Evolutionary conservation across 2,113 vertebrate species (phyloP).

Genomic region (Lepisosteus osseus): DNA sequence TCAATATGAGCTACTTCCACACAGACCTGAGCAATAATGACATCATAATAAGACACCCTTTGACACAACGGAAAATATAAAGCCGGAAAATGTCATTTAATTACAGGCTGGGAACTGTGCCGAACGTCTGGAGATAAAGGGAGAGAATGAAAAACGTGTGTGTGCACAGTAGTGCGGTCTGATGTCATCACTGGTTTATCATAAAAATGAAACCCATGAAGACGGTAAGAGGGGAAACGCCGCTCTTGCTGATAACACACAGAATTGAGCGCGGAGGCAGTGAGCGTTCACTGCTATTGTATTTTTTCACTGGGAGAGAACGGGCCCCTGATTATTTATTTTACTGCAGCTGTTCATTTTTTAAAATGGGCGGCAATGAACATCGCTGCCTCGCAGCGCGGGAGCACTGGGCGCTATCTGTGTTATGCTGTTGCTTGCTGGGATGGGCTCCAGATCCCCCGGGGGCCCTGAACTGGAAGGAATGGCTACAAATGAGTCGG

Average conservation of each 20-base stretch:
- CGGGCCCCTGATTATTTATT: too few relatives aligned
- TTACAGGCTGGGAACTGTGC: constrained; percentile 70
- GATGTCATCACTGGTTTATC: constrained; percentile 68
- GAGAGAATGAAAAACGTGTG: constrained; percentile 14
- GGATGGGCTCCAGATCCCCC: too few relatives aligned
- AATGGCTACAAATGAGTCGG: too few relatives aligned
- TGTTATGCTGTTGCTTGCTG: too few relatives aligned
- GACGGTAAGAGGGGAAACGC: constrained; percentile 66
- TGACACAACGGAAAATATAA: constrained; percentile 18
- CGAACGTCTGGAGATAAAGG: constrained; percentile 65
- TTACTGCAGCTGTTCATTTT: too few relatives aligned
- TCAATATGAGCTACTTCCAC: constrained; percentile 21
- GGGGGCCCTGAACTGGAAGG: too few relatives aligned
- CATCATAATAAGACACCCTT: constrained; percentile 29
- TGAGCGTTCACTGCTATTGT: neutral
- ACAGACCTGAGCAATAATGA: constrained; percentile 48
- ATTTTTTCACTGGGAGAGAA: too few relatives aligned
- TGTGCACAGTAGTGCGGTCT: constrained; percentile 48
- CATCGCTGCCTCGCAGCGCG: too few relatives aligned
- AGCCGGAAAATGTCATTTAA: constrained; percentile 67
- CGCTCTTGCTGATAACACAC: constrained; percentile 64
- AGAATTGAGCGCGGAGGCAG: constrained; percentile 28
- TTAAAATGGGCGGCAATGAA: too few relatives aligned
- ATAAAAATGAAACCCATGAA: constrained; percentile 74
- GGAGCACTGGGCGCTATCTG: too few relatives aligned